These are phyloP conservation scores for Ranitomeya imitator DNA, from an alignment of 2,113 vertebrate species.

Conservation along the genomic window DNA sequence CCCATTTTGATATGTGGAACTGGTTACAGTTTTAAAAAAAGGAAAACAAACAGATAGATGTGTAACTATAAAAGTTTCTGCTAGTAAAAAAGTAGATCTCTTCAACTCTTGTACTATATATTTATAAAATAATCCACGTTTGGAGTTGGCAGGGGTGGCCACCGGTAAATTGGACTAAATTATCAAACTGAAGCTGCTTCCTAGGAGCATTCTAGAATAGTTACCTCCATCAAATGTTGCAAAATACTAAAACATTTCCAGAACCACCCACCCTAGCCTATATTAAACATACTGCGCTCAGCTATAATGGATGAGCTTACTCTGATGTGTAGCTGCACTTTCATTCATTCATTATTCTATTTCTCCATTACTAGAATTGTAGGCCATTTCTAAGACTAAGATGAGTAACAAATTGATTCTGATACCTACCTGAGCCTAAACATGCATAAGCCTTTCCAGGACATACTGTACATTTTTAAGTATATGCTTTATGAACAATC, in stretches of 20 bases:
- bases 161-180: not conserved
- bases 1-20: not conserved
- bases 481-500: not conserved
- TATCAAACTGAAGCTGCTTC: not conserved
- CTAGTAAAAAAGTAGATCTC: not conserved
- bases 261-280: not conserved
- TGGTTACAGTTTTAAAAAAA: slow-evolving; percentile 6
- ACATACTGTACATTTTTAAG: not conserved
- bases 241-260: slow-evolving; percentile 27
- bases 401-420: not conserved
- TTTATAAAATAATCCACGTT: not conserved
- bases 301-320: not conserved
- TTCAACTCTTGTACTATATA: not conserved
- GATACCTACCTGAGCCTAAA: not conserved
- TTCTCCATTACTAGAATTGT: not conserved
- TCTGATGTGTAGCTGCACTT: not conserved
- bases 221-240: not conserved
- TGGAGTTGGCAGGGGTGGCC: too few species aligned
- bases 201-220: not conserved
- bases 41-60: not conserved
- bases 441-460: not conserved
- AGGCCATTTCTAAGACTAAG: not conserved
- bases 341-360: not conserved
- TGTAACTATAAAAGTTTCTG: not conserved
- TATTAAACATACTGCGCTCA: not conserved